phyloP scores from a whole-genome alignment of 2,797 vertebrate species.

The Prunella strophiata region DNA sequence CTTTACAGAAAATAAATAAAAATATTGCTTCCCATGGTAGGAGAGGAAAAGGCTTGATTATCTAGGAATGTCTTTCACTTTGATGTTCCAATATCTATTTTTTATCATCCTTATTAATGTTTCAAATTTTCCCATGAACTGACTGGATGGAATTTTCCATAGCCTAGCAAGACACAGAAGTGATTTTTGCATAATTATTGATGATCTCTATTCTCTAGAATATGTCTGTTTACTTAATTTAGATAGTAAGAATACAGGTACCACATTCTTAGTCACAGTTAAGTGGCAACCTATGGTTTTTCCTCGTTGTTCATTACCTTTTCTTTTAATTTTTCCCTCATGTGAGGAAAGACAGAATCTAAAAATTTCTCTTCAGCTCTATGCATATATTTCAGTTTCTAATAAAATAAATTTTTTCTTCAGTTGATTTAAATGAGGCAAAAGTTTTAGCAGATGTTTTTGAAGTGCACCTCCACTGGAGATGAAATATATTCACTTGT shows the following conservation, averaged over 20 bases:
- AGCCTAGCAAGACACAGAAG: neutral
- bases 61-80: neutral
- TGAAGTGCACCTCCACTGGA: neutral
- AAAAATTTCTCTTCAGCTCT: neutral
- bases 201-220: neutral
- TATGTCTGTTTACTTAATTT: neutral
- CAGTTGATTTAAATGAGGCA: neutral
- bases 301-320: neutral
- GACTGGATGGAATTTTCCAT: neutral
- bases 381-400: neutral
- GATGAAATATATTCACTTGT: neutral
- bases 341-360: neutral
- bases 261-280: neutral
- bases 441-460: neutral
- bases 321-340: neutral
- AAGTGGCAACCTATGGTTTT: neutral
- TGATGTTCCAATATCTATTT: neutral
- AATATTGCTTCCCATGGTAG: neutral
- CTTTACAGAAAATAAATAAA: neutral
- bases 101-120: neutral
- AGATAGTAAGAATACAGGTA: neutral
- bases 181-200: neutral
- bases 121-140: neutral
- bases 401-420: neutral
- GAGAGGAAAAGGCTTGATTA: neutral